These are phyloP conservation scores for Pristiophorus japonicus DNA, from an alignment of 2,113 vertebrate genomes.

Conservation along the genomic window DNA sequence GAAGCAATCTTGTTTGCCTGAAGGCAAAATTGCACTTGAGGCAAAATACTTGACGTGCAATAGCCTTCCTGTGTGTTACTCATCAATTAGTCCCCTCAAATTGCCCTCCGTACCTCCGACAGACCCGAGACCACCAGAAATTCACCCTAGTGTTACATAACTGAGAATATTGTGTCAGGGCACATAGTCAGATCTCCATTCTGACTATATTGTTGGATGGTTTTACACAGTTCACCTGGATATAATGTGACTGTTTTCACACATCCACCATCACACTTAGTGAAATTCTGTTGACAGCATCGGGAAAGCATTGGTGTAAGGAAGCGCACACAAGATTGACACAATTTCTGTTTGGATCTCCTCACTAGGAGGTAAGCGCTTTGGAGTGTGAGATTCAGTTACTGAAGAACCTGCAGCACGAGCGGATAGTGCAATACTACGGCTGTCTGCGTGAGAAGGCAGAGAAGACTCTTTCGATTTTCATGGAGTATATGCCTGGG, in stretches of 20 bases:
- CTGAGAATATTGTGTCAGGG: not conserved
- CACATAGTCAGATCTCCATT: not conserved
- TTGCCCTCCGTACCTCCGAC: not conserved
- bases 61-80: not conserved
- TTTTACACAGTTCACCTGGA: not conserved
- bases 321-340: not conserved
- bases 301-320: not conserved
- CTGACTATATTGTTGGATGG: not conserved
- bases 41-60: not conserved
- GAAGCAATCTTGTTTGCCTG: not conserved
- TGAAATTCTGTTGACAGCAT: not conserved
- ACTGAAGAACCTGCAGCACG: conserved; percentile 88
- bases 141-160: not conserved
- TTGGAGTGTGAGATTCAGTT: conserved; percentile 94
- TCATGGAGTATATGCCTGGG: conserved; percentile 98
- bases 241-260: not conserved
- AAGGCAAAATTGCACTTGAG: not conserved
- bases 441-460: conserved; percentile 81
- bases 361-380: conserved; percentile 79
- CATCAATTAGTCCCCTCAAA: not conserved
- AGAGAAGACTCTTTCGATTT: conserved; percentile 88
- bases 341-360: conserved; percentile 22
- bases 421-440: conserved; percentile 90
- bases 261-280: not conserved
- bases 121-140: not conserved